Conservation (phyloP, 2,888 invertebrate genomes). For the Cephus nigrinus region DNA sequence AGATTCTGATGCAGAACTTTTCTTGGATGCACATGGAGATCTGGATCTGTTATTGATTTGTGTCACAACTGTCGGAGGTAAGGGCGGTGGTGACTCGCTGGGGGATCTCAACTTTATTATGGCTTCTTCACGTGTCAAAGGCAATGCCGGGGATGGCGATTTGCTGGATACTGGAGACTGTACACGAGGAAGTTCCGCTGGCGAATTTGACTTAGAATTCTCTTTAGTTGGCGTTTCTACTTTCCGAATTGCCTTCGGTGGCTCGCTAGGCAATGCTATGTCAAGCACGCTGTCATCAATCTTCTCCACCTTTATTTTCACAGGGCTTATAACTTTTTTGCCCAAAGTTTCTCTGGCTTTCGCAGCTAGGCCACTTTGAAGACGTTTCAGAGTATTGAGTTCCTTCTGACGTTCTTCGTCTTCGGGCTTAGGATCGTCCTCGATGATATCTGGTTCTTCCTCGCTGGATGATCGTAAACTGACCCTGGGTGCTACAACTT, state of each 20-base stretch:
- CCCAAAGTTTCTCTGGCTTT: conserved; percentile 79
- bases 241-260: conserved; percentile 34
- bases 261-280: conserved; percentile 61
- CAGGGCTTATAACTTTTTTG: conserved; percentile 67
- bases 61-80: conserved; percentile 16
- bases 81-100: conserved; percentile 45
- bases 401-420: conserved; percentile 76
- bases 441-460: conserved; percentile 68
- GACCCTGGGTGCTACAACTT: conserved; percentile 56
- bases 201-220: conserved; percentile 32
- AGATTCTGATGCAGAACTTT: conserved; percentile 17
- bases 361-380: conserved; percentile 75
- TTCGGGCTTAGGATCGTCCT: conserved; percentile 69
- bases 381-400: conserved; percentile 74
- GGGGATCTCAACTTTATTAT: conserved; percentile 45
- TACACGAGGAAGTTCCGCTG: conserved; percentile 37
- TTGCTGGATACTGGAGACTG: conserved; percentile 54
- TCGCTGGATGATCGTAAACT: conserved; percentile 62
- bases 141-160: conserved; percentile 59
- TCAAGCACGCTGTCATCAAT: conserved; percentile 48
- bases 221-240: conserved; percentile 23
- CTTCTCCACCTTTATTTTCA: conserved; percentile 52
- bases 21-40: conserved; percentile 29
- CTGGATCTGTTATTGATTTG: conserved; percentile 26
- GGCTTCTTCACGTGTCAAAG: conserved; percentile 55